Evolutionary conservation across 2,888 invertebrate species (phyloP), one percentile per base, ranked within the genome.

Genomic region (Anthophora plumipes): DNA sequence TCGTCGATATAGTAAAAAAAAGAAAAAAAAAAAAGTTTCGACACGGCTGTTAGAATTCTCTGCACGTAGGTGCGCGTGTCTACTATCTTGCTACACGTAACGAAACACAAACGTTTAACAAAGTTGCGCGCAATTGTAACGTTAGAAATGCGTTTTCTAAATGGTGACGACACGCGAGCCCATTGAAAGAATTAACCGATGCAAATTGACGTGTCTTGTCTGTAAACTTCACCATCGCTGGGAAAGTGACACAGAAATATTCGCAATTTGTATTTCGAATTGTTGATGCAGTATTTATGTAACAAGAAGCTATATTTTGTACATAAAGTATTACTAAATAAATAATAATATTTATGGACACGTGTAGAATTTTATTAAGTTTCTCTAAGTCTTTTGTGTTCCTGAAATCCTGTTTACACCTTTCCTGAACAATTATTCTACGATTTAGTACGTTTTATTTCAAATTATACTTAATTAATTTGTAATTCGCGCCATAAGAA

Each of bases 91-190:
- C 75, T 76, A 67, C 31, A 70, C 75, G 43, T 7, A 41, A 25
- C 48, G 55, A 74, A 54, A 25, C 37, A 5, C 22, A 71, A 76
- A 80, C 80, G 8, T 64, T 17, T 55, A 75, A 69, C 50, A 50
- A 59, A 12, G 50, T 59, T 71, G 59, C 41, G 12, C 46, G 39
- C 12, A 1, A 11, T 37, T n/a, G 12, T 17, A 46, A 41, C 7
- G 48, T 14, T 57, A 73, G 63, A 74, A 75, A 75, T 43, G 59
- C 64, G 52, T 80, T 72, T 80, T 73, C 76, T 52, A 75, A 55
- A 50, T 9, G 12, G 14, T 17, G 52, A 73, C 59, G 43, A 43
- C 22, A 37, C 17, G 11, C n/a, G 12, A 39, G 48, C 9, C 37
- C 12, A 17, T 60, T 31, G 46, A 20, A n/a, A 20, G n/a, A 22